Evolutionary conservation across 2,888 invertebrate genomes (phyloP).

Genomic region (Formica aserva): DNA sequence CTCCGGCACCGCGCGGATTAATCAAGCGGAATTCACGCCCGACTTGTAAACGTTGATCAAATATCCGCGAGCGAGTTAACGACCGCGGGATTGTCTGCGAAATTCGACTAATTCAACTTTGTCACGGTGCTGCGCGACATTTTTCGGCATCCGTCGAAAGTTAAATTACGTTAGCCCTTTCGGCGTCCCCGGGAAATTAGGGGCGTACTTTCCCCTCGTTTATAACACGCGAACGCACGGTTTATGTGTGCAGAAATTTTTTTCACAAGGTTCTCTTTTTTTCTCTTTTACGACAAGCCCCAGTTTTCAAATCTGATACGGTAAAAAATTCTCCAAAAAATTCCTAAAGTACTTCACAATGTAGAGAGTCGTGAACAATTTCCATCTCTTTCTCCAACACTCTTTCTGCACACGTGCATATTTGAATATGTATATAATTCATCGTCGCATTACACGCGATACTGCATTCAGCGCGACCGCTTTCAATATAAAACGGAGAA

Average conservation of each 20-base stretch:
- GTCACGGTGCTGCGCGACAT: conserved; percentile 19
- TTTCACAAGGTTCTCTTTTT: background rate
- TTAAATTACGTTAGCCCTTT: conserved; percentile 43
- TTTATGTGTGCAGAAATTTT: background rate
- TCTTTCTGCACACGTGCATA: background rate
- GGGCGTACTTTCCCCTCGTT: background rate
- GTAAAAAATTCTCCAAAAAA: conserved; percentile 13
- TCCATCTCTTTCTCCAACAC: background rate
- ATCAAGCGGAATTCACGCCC: conserved; percentile 54
- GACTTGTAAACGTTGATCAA: conserved; percentile 57
- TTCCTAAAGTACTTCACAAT: background rate
- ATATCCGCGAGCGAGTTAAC: conserved; percentile 55
- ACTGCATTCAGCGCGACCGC: conserved; percentile 49
- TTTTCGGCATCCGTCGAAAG: conserved; percentile 44
- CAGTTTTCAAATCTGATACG: conserved; percentile 5
- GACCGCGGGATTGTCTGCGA: conserved; percentile 49
- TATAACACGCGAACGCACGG: conserved; percentile 9
- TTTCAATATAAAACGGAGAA: conserved; percentile 48
- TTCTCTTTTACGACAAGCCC: background rate
- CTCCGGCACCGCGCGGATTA: conserved; percentile 37
- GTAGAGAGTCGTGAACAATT: conserved; percentile 26
- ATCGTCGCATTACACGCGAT: conserved; percentile 53
- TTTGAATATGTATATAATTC: conserved; percentile 44
- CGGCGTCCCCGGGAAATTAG: conserved; percentile 9
- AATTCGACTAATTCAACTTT: conserved; percentile 46